A percentile compares a stretch with the other conserved stretches of the same genome.
Conservation (phyloP, 2,888 invertebrate genomes). For the Limnephilus auricula region DNA sequence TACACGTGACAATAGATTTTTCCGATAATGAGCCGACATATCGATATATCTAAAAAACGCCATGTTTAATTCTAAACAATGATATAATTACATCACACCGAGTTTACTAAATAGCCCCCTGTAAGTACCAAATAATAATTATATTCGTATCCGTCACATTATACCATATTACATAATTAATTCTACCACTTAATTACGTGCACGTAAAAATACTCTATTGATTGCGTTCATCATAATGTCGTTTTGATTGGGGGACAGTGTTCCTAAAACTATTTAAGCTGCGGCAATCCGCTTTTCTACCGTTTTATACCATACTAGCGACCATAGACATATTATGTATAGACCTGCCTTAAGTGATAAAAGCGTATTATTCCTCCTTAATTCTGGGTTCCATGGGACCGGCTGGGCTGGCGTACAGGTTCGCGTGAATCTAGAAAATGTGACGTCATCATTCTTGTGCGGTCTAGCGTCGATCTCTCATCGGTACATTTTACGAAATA, state of each 20-base stretch:
- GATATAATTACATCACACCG: slow-evolving; percentile 3
- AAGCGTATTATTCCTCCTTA: too few relatives aligned
- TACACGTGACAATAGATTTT: slow-evolving; percentile 12
- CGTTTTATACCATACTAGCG: too few relatives aligned
- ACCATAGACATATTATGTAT: too few relatives aligned
- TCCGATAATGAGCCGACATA: slow-evolving; percentile 2
- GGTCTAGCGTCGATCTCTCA: too few relatives aligned
- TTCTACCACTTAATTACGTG: slow-evolving; percentile 32
- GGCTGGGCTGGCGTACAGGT: too few relatives aligned
- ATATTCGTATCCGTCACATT: slow-evolving; percentile 18
- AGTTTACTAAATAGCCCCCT: slow-evolving; percentile 16
- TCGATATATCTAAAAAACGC: slow-evolving; percentile 23
- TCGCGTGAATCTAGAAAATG: too few relatives aligned
- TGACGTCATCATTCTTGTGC: too few relatives aligned
- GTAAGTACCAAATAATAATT: slow-evolving; percentile 16
- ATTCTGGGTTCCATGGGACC: too few relatives aligned
- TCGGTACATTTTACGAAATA: too few relatives aligned
- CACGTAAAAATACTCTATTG: slow-evolving; percentile 33
- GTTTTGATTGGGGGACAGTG: slow-evolving; percentile 22
- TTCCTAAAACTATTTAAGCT: not conserved
- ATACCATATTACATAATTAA: not conserved
- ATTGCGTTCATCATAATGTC: slow-evolving; percentile 37
- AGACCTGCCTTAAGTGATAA: too few relatives aligned
- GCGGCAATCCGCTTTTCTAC: too few relatives aligned
- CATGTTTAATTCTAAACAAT: not conserved